Evolutionary conservation across 2,888 invertebrate species (phyloP), one percentile per base, ranked within the genome.

Genomic region (Gymnosoma rotundatum): DNA sequence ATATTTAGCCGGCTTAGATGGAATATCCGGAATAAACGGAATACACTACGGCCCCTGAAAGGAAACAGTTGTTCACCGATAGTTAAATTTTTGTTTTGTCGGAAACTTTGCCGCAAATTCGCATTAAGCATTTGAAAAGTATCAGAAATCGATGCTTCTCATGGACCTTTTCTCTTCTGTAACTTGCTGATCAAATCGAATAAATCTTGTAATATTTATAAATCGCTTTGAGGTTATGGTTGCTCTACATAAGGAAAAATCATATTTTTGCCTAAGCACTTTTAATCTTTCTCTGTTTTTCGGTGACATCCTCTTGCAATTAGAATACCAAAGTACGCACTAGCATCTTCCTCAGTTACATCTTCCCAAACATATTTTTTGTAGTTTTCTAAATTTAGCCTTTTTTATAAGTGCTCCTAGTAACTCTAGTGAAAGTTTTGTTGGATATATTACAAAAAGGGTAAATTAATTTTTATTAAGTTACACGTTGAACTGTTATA

Each of bases 51-150:
- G 4, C 58, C 58, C n/a, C 32, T 58, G n/a, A 58, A 58, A 58
- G 58, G 58, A 60, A 70, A 60, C 9, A 70, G 45, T n/a, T 60
- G 58, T 58, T 58, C 45, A 48, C 60, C 70, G 1, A 70, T 48
- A 32, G 48, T 64, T 16, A 64, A 48, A 16, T 64, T 64, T 64
- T 64, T n/a, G 6, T n/a, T 5, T 32, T 48, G 48, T 9, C n/a
- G 16, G 25, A 48, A 69, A 25, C 36, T 69, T 50, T 72, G 10
- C 2, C 14, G 58, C 32, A 72, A 72, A 72, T 58, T 72, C 0
- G 58, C 72, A 21, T 72, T 72, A n/a, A 72, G 45, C 58, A 72
- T 72, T 60, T 72, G n/a, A 58, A 72, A 72, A 60, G 58, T 72
- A 50, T 67, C 66, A 2, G 66, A 67, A 0, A 67, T 67, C 4